These are phyloP conservation scores for Drosophila macrospina DNA, from an alignment of 2,888 invertebrate species.

Conservation along the genomic window DNA sequence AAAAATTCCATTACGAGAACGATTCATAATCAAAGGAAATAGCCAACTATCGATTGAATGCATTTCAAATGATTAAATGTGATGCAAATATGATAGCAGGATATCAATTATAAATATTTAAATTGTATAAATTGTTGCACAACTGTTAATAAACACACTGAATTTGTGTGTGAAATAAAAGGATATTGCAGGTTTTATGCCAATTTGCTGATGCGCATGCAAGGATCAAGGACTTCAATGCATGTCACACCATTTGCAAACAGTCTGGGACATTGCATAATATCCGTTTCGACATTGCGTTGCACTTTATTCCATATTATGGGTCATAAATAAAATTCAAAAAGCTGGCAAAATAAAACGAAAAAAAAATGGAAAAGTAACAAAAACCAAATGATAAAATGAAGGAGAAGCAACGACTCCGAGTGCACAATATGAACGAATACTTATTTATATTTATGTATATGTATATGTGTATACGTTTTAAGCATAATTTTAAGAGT, in stretches of 20 bases:
- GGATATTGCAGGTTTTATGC: constrained; percentile 48
- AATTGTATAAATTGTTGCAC: constrained; percentile 18
- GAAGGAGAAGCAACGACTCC: constrained; percentile 19
- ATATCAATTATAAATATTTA: constrained; percentile 25
- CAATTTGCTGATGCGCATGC: too few relatives aligned
- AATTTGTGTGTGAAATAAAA: constrained; percentile 38
- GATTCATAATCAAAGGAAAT: not conserved
- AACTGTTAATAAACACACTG: constrained; percentile 25
- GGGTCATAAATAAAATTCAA: constrained; percentile 67
- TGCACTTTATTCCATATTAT: constrained; percentile 63
- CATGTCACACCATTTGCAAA: constrained; percentile 29
- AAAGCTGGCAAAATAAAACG: constrained; percentile 1
- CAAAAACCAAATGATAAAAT: constrained; percentile 4
- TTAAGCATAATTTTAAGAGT: constrained; percentile 72
- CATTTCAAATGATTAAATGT: constrained; percentile 8
- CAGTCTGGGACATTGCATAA: constrained; percentile 46
- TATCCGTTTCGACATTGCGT: constrained; percentile 67
- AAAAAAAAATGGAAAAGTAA: too few relatives aligned
- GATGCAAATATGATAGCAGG: not conserved
- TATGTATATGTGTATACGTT: constrained; percentile 36
- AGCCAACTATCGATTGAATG: not conserved
- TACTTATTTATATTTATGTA: not conserved
- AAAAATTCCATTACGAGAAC: not conserved
- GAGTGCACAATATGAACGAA: constrained; percentile 44
- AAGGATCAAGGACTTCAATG: constrained; percentile 13